Evolutionary conservation across 1,140 invertebrate genomes (phyloP).

Genomic region (Episyrphus balteatus): DNA sequence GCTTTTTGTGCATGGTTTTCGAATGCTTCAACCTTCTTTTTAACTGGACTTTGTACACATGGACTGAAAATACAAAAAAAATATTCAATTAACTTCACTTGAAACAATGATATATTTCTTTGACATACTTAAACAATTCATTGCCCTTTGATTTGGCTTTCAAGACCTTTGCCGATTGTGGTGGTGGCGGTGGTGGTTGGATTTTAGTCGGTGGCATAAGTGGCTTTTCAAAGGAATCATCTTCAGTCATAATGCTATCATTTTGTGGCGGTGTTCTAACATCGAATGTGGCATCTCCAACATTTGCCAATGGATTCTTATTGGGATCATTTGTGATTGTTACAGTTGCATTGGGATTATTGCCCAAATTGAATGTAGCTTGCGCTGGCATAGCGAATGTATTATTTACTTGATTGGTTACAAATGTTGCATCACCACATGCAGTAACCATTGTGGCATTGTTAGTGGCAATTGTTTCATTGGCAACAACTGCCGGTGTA

Average conservation of each 20-base stretch:
- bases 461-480: slow-evolving; percentile 2
- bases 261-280: slow-evolving; percentile 6
- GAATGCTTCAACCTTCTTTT: slow-evolving; percentile 50
- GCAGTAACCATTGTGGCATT: neutral
- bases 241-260: slow-evolving; percentile 28
- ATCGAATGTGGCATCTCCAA: slow-evolving; percentile 16
- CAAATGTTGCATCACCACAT: slow-evolving; percentile 5
- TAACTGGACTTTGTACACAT: slow-evolving; percentile 46
- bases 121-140: slow-evolving; percentile 31
- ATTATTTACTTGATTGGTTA: slow-evolving; percentile 5
- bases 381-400: slow-evolving; percentile 5
- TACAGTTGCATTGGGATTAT: slow-evolving; percentile 8
- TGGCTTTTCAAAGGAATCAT: slow-evolving; percentile 19
- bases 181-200: neutral
- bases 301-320: neutral
- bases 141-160: slow-evolving; percentile 23
- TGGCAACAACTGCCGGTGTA: slow-evolving; percentile 2
- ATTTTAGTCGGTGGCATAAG: neutral
- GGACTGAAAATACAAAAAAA: slow-evolving; percentile 38
- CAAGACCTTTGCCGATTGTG: slow-evolving; percentile 10
- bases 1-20: slow-evolving; percentile 37
- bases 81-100: neutral
- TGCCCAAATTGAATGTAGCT: slow-evolving; percentile 5
- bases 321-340: slow-evolving; percentile 5
- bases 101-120: too few relatives aligned